A percentile compares a stretch with the other conserved stretches of the same genome.
Conservation (phyloP, 1,140 invertebrate genomes). For the Subanguina moxae region DNA sequence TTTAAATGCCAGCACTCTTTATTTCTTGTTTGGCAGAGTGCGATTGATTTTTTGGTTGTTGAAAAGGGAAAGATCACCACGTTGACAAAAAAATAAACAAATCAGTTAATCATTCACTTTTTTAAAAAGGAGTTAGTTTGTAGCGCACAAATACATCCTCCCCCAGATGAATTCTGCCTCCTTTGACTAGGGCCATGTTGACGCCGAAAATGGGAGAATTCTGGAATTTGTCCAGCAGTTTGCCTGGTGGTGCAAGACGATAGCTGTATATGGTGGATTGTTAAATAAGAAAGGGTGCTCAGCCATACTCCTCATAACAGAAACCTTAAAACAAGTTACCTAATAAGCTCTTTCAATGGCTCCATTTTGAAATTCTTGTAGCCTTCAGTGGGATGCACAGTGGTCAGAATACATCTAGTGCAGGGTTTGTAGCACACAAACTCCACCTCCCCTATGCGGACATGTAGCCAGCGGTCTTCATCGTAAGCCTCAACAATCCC, state of each 20-base stretch:
- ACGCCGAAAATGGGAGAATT: conserved; percentile 42
- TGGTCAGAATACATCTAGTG: conserved; percentile 42
- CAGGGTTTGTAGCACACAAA: conserved; percentile 49
- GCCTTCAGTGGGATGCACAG: conserved; percentile 41
- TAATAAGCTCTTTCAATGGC: conserved; percentile 34
- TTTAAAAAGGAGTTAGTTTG: conserved; percentile 38
- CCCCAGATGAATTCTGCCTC: conserved; percentile 33
- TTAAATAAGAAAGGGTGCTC: too few species aligned
- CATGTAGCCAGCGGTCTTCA: conserved; percentile 61
- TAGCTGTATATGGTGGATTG: conserved; percentile 20
- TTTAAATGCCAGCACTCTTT: too few species aligned
- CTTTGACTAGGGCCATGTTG: conserved; percentile 34
- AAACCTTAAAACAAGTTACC: conserved; percentile 4
- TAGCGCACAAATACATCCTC: conserved; percentile 44
- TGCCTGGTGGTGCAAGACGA: conserved; percentile 40
- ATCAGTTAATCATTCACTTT: too few species aligned
- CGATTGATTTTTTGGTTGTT: too few species aligned
- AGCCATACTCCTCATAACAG: too few species aligned
- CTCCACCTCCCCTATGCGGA: conserved; percentile 41
- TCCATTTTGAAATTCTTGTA: conserved; percentile 33
- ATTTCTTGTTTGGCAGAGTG: too few species aligned
- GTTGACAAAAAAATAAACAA: too few species aligned
- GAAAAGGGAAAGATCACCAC: too few species aligned
- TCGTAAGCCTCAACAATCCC: conserved; percentile 65
- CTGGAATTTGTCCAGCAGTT: conserved; percentile 31